Evolutionary conservation across 2,113 vertebrate genomes (phyloP), one percentile per base, ranked within the genome.

Genomic region (Xenotilapia caudafasciata): DNA sequence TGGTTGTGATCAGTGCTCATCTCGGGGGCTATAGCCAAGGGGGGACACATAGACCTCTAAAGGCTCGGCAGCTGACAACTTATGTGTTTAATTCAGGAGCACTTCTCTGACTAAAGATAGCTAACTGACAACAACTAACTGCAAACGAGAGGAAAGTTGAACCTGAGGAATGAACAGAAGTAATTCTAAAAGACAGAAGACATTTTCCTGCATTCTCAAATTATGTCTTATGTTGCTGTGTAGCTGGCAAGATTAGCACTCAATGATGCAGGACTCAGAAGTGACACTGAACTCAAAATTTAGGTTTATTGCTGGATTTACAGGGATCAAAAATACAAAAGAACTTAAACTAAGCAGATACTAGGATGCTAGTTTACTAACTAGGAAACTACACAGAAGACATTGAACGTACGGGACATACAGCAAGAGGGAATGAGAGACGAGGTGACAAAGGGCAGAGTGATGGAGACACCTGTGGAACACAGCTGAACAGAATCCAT

Each of bases 261-360:
- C 8, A 31, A 17, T 31, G 4, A 6, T 0, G 26, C 8, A 60
- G 56, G 8, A 58, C 58, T 62, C 31, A 0, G 17, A 62, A 35
- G 31, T 12, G 17, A 65, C 60, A 65, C 17, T 65, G 60, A 65
- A 65, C 31, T 65, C 31, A 65, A 65, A n/a, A 65, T 65, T 2
- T 65, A 35, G 60, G 3, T 65, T 7, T 35, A 65, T 5, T 65
- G 17, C 60, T 65, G 31, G 17, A 12, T 65, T 65, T 4, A 65
- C 17, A 65, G 0, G 60, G 60, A 35, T 65, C 60, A n/a, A 35
- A 35, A 35, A n/a, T 12, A 35, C 31, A 65, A 65, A 65, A 65
- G 31, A 65, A 65, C 31, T 1, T 12, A 65, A 65, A 35, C 60
- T 65, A n/a, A 12, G 60, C 31, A 65, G 31, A 65, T 35, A 65